Conservation (phyloP, 2,888 invertebrate species). For the Hylaea fasciaria region DNA sequence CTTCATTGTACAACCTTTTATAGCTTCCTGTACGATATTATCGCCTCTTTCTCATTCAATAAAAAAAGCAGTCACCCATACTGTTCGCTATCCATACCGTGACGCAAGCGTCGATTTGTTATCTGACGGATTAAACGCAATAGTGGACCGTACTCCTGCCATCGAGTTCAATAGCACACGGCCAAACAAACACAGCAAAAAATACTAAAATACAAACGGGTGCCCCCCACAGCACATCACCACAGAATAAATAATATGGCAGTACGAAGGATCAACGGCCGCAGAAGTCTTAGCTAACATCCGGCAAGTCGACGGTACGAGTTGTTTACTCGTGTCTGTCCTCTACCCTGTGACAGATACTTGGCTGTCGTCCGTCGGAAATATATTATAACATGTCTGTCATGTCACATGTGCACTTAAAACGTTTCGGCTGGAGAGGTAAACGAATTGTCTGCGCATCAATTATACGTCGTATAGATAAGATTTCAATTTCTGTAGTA, state of each 20-base stretch:
- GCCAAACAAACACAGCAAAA: conserved; percentile 57
- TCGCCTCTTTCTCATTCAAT: no score
- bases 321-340: conserved; percentile 45
- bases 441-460: conserved; percentile 27
- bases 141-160: conserved; percentile 48
- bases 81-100: conserved; percentile 18
- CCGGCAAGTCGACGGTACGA: conserved; percentile 52
- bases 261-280: conserved; percentile 63
- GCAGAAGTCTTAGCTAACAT: conserved; percentile 69
- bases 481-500: conserved; percentile 20
- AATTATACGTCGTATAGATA: conserved; percentile 15
- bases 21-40: no score
- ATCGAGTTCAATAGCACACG: conserved; percentile 63
- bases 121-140: conserved; percentile 60
- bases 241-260: no score
- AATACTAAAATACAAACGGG: conserved; percentile 50
- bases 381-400: conserved; percentile 7
- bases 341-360: conserved; percentile 28
- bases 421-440: conserved; percentile 21
- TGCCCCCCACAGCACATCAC: conserved; percentile 54
- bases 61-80: conserved; percentile 11
- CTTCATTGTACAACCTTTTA: no score
- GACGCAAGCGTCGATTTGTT: conserved; percentile 54
- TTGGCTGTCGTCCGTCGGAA: conserved; percentile 23
- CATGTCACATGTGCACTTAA: conserved; percentile 20